Base-by-base conservation (phyloP, 2,888 invertebrate genomes). In the Onchidella celtica region DNA sequence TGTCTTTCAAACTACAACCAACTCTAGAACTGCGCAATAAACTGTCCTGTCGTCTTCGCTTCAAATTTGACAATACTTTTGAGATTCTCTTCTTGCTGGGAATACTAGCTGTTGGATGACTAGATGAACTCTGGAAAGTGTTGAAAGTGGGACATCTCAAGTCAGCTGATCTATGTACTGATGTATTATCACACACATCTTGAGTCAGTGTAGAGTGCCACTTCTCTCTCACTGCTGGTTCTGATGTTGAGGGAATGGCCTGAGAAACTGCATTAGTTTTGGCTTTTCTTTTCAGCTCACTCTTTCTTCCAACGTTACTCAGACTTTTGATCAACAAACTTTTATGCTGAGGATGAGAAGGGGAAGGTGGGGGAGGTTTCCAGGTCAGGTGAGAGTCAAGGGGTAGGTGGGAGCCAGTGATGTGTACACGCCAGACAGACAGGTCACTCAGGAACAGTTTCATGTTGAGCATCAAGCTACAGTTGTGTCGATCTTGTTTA, bases 401-500 rank as follows among this genome's bases (percentile, higher is more conserved):
- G 0, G 89, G 88, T 6, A 91, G 87, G 79, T 91, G 91, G 9
- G 83, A 85, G 0, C 91, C 91, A n/a, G 88, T 89, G 61, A 91
- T 87, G 76, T 90, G 88, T 27, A 91, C 88, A 40, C 88, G 82
- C 91, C 91, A 91, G 63, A 85, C 81, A n/a, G 85, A 86, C 40
- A 90, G 81, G 79, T 91, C 89, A 84, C 90, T 90, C 0, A 91
- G 86, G 81, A 88, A 90, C 61, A 91, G 86, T 82, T 91, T 91
- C 84, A 91, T 85, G 77, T 87, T 89, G 36, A 91, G 79, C 88
- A 91, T 85, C 21, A 91, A 83, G 17, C 88, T 87, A 73, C 91
- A 91, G 86, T 91, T 91, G 83, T 91, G 91, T 27, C 91, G 85
- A 81, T 91, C 91, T 74, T 91, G 91, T 74, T 90, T 91, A 82